Conservation (phyloP, 2,797 vertebrate genomes). For the Heteromormyrus szaboi region DNA sequence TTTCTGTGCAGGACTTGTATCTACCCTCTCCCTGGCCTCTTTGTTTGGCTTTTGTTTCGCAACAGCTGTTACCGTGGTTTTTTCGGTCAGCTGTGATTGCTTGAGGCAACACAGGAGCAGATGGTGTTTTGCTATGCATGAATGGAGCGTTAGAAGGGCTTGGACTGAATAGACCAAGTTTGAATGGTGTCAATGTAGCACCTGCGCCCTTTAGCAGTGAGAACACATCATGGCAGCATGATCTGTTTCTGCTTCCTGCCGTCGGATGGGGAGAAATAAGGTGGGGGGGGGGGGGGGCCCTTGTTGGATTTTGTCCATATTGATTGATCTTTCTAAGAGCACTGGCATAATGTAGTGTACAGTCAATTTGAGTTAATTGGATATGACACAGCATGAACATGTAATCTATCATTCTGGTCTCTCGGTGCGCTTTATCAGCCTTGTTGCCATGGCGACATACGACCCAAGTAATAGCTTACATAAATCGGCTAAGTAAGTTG, state of each 20-base stretch:
- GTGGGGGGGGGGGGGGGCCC: constrained; percentile 39
- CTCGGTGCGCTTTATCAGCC: constrained; percentile 76
- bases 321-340: constrained; percentile 93
- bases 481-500: constrained; percentile 76
- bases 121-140: constrained; percentile 99
- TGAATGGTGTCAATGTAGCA: constrained; percentile 99
- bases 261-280: constrained; percentile 27
- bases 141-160: constrained; percentile 96
- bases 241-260: constrained; percentile 65
- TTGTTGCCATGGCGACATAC: constrained; percentile 75
- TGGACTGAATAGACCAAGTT: constrained; percentile 96
- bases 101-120: constrained; percentile 99
- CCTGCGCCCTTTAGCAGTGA: constrained; percentile 88
- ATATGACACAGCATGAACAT: constrained; percentile 90
- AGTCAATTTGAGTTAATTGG: constrained; percentile 95
- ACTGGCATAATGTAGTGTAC: constrained; percentile 82
- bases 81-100: constrained; percentile 99
- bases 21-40: constrained; percentile 86
- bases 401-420: constrained; percentile 84
- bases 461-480: constrained; percentile 67
- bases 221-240: constrained; percentile 79
- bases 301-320: constrained; percentile 78
- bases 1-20: constrained; percentile 77
- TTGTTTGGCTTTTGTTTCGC: constrained; percentile 95
- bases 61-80: constrained; percentile 99